phyloP scores from a whole-genome alignment of 2,888 invertebrate species.

The Drosophila mettleri region DNA sequence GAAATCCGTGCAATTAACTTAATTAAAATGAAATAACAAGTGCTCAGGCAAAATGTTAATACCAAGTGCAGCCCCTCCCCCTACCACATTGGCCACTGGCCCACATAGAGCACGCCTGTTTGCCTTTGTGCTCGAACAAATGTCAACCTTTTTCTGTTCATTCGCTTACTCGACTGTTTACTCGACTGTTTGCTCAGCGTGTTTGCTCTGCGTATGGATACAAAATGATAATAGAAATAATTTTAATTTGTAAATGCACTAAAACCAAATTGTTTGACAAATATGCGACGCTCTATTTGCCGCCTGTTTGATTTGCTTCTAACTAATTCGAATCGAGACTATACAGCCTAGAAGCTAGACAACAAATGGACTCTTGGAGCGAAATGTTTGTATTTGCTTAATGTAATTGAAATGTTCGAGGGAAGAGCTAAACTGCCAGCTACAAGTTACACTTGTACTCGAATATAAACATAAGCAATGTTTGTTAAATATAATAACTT shows the following conservation, averaged over 20 bases:
- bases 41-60: conserved; percentile 55
- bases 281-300: conserved; percentile 58
- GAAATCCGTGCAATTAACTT: conserved; percentile 83
- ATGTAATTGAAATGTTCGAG: conserved; percentile 26
- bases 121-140: conserved; percentile 70
- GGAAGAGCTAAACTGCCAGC: background rate
- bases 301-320: conserved; percentile 55
- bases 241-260: conserved; percentile 72
- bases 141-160: conserved; percentile 61
- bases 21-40: conserved; percentile 84
- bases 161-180: background rate
- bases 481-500: background rate
- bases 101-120: conserved; percentile 35
- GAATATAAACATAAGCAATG: background rate
- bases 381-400: conserved; percentile 11
- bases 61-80: background rate
- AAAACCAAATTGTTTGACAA: conserved; percentile 67
- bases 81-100: background rate
- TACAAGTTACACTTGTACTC: too few species aligned
- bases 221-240: conserved; percentile 64
- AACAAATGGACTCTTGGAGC: conserved; percentile 1
- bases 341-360: background rate
- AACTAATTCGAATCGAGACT: conserved; percentile 44
- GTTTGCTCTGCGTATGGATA: conserved; percentile 47
- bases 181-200: conserved; percentile 42